Conservation (phyloP, 1,140 invertebrate genomes). For the Lasioglossum albipes region DNA sequence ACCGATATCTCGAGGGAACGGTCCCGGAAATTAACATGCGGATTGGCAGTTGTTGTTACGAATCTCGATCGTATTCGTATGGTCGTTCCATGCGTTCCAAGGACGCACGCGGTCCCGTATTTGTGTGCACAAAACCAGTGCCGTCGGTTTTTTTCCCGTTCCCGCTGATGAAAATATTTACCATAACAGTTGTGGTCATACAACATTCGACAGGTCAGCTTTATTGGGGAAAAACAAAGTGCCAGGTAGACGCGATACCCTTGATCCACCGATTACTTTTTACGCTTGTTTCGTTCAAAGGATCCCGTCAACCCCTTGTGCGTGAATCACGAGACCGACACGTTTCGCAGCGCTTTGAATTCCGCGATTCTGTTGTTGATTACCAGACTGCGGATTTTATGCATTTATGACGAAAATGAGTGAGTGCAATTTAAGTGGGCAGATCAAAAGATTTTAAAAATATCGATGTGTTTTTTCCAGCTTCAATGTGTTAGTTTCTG, state of each 20-base stretch:
- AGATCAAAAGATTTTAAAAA: too few relatives aligned
- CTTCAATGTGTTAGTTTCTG: too few relatives aligned
- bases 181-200: background rate
- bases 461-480: too few relatives aligned
- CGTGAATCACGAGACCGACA: too few relatives aligned
- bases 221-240: background rate
- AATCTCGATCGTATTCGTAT: background rate
- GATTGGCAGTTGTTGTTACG: background rate
- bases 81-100: background rate
- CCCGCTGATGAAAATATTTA: background rate
- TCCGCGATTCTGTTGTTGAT: too few relatives aligned
- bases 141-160: background rate
- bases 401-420: too few relatives aligned
- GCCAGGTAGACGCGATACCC: background rate
- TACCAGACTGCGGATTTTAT: too few relatives aligned
- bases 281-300: background rate
- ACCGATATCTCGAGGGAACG: background rate
- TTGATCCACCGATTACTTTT: background rate
- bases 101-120: too few relatives aligned
- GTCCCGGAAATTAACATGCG: conserved; percentile 14
- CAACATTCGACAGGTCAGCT: background rate
- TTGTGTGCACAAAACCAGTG: background rate
- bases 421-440: too few relatives aligned
- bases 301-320: background rate
- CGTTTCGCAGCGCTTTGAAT: too few relatives aligned